These are phyloP conservation scores for Argya squamiceps DNA, from an alignment of 2,797 vertebrate species.

Conservation along the genomic window DNA sequence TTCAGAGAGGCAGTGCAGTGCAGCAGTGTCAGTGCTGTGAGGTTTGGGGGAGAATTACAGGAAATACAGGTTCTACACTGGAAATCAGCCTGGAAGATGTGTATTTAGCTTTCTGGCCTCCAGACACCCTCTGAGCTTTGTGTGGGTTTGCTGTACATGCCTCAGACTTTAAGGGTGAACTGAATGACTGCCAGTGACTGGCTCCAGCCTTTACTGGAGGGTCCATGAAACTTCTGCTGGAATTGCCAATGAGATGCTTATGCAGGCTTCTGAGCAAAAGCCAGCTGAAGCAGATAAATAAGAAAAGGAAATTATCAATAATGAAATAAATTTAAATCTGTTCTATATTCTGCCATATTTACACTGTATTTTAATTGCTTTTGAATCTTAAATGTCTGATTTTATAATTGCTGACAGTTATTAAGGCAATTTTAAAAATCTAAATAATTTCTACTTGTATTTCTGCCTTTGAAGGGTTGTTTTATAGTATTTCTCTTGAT, in stretches of 20 bases:
- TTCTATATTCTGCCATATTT: neutral
- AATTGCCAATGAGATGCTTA: neutral
- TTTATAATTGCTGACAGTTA: neutral
- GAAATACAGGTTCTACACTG: neutral
- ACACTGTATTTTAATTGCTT: neutral
- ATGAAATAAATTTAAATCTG: neutral
- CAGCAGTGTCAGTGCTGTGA: rapidly evolving
- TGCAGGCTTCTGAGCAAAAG: neutral
- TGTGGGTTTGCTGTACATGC: neutral
- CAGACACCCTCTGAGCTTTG: neutral
- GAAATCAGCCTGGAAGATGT: neutral
- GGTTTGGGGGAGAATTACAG: neutral
- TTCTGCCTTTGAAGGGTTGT: neutral
- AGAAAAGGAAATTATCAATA: neutral
- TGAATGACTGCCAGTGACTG: neutral
- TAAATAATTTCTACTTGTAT: neutral
- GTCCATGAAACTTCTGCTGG: neutral
- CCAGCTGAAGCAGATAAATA: neutral
- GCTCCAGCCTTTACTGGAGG: neutral
- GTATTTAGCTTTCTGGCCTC: neutral
- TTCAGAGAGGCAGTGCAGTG: neutral
- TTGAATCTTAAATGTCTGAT: neutral
- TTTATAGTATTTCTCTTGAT: neutral
- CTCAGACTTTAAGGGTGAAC: neutral
- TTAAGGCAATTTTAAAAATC: neutral